Evolutionary conservation across 1,140 invertebrate genomes (phyloP), one percentile per base, ranked within the genome.

Genomic region (Adelges cooleyi): DNA sequence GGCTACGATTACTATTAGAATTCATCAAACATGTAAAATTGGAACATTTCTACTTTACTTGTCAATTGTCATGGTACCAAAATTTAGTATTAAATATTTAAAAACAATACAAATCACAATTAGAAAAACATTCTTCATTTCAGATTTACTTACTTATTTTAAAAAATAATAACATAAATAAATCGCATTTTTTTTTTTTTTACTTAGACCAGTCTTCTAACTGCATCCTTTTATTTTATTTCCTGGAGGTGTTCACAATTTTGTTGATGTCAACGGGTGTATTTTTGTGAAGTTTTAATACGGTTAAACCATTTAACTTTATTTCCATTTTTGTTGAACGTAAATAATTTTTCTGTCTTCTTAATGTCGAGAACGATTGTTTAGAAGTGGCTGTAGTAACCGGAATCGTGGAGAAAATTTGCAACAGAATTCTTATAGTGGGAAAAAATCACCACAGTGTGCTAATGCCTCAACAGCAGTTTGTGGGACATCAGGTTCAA

Each of bases 261-360:
- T 49, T 3, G 3, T 49, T 23, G 22, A 49, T 49, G 25, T 49
- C 11, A n/a, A n/a, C n/a, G n/a, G n/a, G n/a, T 49, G 25, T 15
- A 1, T 49, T 0, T 49, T 25, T 49, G 5, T 49, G 46, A 15
- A 49, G 22, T 6, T 49, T 49, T 23, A 49, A 49, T 8, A 49
- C 25, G 1, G 22, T 23, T 13, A 25, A 49, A 15, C 46, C 20
- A 49, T 49, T 49, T 3, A 49, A 8, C 5, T 15, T 11, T 13
- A 11, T 6, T n/a, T 17, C 40, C 22, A 51, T 66, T 9, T 48
- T 68, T 33, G 38, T 70, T 53, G 62, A 59, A n/a, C 44, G 44
- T 48, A 62, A 66, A 68, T 69, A 70, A 33, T 54, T 70, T 69
- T 69, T 69, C n/a, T 68, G 62, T 46, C 65, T 52, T 67, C 62